phyloP scores from a whole-genome alignment of 2,888 invertebrate species.

The Omphaloscelis lunosa region DNA sequence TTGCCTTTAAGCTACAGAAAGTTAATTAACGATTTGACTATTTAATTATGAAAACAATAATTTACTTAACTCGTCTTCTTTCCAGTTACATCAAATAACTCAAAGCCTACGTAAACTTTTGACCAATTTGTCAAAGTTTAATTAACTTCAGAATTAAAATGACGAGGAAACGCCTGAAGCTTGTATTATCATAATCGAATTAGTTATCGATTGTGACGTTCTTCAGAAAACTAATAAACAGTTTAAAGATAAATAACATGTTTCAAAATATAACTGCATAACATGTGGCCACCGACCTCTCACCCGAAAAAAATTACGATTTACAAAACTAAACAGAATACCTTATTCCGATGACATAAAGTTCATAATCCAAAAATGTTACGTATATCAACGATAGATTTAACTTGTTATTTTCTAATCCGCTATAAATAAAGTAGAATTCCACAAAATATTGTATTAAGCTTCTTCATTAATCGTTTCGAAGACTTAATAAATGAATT shows the following conservation, averaged over 20 bases:
- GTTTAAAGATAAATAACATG: conserved; percentile 74
- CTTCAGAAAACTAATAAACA: conserved; percentile 71
- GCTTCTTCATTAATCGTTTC: conserved; percentile 74
- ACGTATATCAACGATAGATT: conserved; percentile 26
- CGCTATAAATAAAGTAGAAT: conserved; percentile 72
- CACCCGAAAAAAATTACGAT: conserved; percentile 24
- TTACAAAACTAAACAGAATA: not conserved
- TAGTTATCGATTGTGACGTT: conserved; percentile 73
- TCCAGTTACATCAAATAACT: conserved; percentile 36
- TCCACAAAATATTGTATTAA: conserved; percentile 75
- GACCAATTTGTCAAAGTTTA: conserved; percentile 66
- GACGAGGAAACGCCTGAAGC: conserved; percentile 57
- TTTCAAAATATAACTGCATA: conserved; percentile 73
- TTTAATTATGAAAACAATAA: conserved; percentile 56
- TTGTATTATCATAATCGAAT: conserved; percentile 72
- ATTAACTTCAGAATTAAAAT: conserved; percentile 60
- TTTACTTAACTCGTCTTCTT: conserved; percentile 41
- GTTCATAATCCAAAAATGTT: conserved; percentile 39
- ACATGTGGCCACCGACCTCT: conserved; percentile 71
- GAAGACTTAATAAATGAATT: conserved; percentile 70
- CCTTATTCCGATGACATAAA: conserved; percentile 45
- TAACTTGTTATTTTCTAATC: conserved; percentile 64
- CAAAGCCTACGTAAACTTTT: conserved; percentile 51
- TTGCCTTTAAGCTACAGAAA: conserved; percentile 34
- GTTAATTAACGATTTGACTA: conserved; percentile 44